Evolutionary conservation across 2,888 invertebrate genomes (phyloP).

Genomic region (Criorhina ranunculi): DNA sequence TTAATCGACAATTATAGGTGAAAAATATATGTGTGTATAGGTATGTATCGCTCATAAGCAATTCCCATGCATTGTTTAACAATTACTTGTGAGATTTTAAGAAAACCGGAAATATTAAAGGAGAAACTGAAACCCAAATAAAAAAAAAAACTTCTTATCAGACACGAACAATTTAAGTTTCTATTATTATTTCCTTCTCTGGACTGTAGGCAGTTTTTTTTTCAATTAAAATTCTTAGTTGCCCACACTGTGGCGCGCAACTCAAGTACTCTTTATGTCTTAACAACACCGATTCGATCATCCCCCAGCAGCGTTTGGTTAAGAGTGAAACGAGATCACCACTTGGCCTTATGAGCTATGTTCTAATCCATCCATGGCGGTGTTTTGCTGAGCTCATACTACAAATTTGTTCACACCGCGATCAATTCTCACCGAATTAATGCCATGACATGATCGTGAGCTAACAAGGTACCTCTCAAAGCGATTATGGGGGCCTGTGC

Average conservation of each 20-base stretch:
- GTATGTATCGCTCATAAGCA: background rate
- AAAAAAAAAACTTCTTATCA: slow-evolving; percentile 28
- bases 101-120: background rate
- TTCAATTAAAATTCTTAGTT: slow-evolving; percentile 35
- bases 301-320: slow-evolving; percentile 17
- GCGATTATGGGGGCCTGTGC: slow-evolving; percentile 30
- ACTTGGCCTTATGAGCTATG: slow-evolving; percentile 18
- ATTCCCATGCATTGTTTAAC: slow-evolving; percentile 11
- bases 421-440: slow-evolving; percentile 46
- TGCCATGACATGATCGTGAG: slow-evolving; percentile 34
- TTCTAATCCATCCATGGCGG: slow-evolving; percentile 35
- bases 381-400: slow-evolving; percentile 44
- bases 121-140: background rate
- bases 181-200: slow-evolving; percentile 6
- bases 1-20: background rate
- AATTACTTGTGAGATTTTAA: background rate
- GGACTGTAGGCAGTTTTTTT: background rate
- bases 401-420: slow-evolving; percentile 41
- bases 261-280: background rate
- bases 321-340: slow-evolving; percentile 34
- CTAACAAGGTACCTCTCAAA: slow-evolving; percentile 46
- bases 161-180: slow-evolving; percentile 28
- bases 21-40: background rate
- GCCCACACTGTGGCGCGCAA: slow-evolving; percentile 19
- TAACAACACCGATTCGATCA: slow-evolving; percentile 38